Conservation (phyloP, 2,888 invertebrate species). For the Eugnorisma glareosa region DNA sequence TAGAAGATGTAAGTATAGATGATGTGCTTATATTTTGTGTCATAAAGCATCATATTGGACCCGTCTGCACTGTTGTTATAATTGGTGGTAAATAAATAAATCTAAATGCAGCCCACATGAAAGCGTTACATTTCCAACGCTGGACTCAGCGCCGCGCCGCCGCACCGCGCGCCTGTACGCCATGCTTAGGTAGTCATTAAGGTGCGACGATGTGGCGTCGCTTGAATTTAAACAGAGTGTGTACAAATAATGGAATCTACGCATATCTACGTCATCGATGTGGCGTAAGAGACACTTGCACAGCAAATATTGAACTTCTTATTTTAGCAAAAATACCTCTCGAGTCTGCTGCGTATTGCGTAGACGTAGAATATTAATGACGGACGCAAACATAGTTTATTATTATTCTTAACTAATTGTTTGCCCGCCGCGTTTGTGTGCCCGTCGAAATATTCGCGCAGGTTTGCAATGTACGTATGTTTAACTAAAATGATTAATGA, state of each 20-base stretch:
- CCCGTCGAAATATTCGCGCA: too few relatives aligned
- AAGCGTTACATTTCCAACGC: neutral
- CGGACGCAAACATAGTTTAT: neutral
- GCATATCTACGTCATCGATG: neutral
- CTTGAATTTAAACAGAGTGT: neutral
- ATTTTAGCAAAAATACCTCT: conserved; percentile 7
- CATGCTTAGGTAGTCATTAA: neutral
- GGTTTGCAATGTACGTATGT: too few relatives aligned
- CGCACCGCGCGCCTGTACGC: too few relatives aligned
- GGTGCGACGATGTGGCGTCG: neutral
- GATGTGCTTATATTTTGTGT: too few relatives aligned
- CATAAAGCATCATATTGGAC: too few relatives aligned
- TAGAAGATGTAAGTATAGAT: too few relatives aligned
- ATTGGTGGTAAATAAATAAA: neutral
- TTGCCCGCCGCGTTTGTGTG: too few relatives aligned
- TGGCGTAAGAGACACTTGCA: conserved; percentile 7
- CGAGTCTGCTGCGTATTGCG: conserved; percentile 23
- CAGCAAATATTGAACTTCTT: conserved; percentile 21
- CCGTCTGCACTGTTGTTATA: too few relatives aligned
- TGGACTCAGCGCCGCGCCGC: neutral
- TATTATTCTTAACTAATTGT: too few relatives aligned
- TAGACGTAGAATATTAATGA: conserved; percentile 13
- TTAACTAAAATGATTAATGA: too few relatives aligned
- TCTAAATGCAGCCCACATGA: neutral
- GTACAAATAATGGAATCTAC: neutral